Conservation (phyloP, 2,113 vertebrate species). For the Thomomys bottae region DNA sequence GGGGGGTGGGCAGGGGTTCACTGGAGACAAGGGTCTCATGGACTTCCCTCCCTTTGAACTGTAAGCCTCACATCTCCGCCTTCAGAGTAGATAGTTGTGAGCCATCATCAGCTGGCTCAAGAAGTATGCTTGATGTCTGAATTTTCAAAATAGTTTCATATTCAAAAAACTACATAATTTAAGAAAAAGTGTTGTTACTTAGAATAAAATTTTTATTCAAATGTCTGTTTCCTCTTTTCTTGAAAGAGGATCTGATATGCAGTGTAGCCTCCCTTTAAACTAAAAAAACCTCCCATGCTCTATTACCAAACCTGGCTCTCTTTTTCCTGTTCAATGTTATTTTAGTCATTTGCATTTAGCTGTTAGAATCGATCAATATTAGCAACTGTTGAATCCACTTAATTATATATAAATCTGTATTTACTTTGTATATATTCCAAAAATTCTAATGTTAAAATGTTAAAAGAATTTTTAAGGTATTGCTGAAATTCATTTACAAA, state of each 20-base stretch:
- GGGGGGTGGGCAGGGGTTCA: too few species aligned
- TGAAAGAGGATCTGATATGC: neutral
- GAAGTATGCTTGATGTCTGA: slow-evolving; percentile 8
- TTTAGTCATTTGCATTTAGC: slow-evolving; percentile 28
- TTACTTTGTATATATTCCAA: slow-evolving; percentile 20
- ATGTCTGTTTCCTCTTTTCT: neutral
- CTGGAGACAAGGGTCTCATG: too few species aligned
- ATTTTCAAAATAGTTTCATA: slow-evolving; percentile 35
- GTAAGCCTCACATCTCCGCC: too few species aligned
- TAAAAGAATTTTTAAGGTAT: slow-evolving; percentile 43
- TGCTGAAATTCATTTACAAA: slow-evolving; percentile 48
- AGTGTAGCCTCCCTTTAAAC: neutral
- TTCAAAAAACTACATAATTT: slow-evolving; percentile 36
- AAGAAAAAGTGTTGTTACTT: neutral
- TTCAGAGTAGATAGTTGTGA: too few species aligned
- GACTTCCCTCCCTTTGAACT: too few species aligned
- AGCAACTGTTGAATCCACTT: slow-evolving; percentile 44
- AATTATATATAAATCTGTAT: slow-evolving; percentile 17
- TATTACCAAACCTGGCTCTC: neutral
- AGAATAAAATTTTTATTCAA: slow-evolving; percentile 26
- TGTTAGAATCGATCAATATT: slow-evolving; percentile 26
- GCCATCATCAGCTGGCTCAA: neutral
- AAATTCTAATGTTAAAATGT: slow-evolving; percentile 51
- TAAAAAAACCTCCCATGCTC: neutral
- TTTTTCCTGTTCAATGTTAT: slow-evolving; percentile 47